These are phyloP conservation scores for Lindbergichthys nudifrons DNA, from an alignment of 2,797 vertebrate genomes.

Conservation along the genomic window DNA sequence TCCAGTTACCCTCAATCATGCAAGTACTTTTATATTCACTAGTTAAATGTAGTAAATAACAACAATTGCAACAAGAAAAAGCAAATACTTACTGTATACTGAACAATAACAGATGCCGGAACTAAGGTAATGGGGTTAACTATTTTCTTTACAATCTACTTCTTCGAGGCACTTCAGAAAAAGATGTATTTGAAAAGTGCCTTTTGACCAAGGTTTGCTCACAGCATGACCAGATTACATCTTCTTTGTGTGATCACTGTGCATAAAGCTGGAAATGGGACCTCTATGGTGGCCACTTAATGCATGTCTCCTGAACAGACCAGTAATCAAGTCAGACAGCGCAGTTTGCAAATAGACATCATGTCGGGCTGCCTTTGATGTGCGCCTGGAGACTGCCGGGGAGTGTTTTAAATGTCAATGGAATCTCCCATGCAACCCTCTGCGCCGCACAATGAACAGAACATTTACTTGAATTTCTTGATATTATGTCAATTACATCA, in stretches of 20 bases:
- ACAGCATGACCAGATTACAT: constrained; percentile 33
- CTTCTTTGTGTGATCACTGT: constrained; percentile 29
- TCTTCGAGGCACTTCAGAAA: neutral
- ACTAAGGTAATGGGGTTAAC: neutral
- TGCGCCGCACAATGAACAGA: constrained; percentile 26
- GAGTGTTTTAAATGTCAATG: constrained; percentile 70
- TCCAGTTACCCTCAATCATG: neutral
- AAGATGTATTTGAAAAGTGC: constrained; percentile 18
- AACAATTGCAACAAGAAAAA: neutral
- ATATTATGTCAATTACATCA: constrained; percentile 55
- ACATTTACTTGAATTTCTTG: constrained; percentile 48
- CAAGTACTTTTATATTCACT: neutral
- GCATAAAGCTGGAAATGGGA: constrained; percentile 47
- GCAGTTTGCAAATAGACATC: constrained; percentile 59
- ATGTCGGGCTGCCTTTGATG: constrained; percentile 68
- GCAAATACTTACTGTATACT: neutral
- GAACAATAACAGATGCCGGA: neutral
- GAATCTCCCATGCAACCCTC: constrained; percentile 46
- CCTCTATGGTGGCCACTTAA: constrained; percentile 63
- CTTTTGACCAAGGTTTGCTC: constrained; percentile 26
- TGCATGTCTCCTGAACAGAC: constrained; percentile 51
- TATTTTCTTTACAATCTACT: neutral
- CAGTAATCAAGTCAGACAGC: constrained; percentile 59
- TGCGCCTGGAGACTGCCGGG: constrained; percentile 49
- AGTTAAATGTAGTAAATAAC: constrained; percentile 7